These are phyloP conservation scores for Apamea monoglypha DNA, from an alignment of 2,888 invertebrate genomes.

Conservation along the genomic window DNA sequence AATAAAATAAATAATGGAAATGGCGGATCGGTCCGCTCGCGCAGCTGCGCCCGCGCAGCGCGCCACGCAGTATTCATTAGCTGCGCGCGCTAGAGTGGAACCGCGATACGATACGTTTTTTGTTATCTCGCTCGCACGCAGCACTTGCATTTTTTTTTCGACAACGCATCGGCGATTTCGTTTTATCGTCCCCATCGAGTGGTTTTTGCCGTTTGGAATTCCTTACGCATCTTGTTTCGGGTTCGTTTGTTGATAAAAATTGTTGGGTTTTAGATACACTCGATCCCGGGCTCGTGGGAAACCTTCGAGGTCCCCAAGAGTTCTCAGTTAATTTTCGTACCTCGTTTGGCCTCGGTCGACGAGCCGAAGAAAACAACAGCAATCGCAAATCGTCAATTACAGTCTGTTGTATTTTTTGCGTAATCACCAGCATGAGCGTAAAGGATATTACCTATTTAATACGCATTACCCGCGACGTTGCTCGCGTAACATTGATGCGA, in stretches of 20 bases:
- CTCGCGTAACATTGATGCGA: conserved; percentile 69
- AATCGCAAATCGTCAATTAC: conserved; percentile 49
- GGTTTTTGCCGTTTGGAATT: conserved; percentile 88
- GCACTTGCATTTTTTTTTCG: conserved; percentile 87
- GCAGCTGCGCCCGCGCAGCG: conserved; percentile 86
- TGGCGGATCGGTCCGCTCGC: conserved; percentile 83
- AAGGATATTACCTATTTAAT: conserved; percentile 72
- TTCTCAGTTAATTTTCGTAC: conserved; percentile 34
- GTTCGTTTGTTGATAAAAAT: conserved; percentile 78
- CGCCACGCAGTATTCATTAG: conserved; percentile 83
- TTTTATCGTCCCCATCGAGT: conserved; percentile 88
- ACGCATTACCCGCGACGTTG: conserved; percentile 67
- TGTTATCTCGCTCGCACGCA: conserved; percentile 88
- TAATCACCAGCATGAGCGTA: conserved; percentile 59
- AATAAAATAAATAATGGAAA: conserved; percentile 90
- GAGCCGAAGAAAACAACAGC: conserved; percentile 42
- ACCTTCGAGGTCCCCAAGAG: conserved; percentile 46
- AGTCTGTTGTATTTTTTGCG: conserved; percentile 59
- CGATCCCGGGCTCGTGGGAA: conserved; percentile 72
- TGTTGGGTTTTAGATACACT: conserved; percentile 70
- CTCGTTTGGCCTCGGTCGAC: conserved; percentile 22
- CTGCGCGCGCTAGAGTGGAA: conserved; percentile 88
- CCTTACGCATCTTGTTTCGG: conserved; percentile 86
- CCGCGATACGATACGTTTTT: conserved; percentile 89
- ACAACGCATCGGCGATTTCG: conserved; percentile 89